Percentiles rank a stretch among this genome's conserved stretches.
phyloP scores from a whole-genome alignment of 1,140 invertebrate species.

The Campoletis sonorensis region DNA sequence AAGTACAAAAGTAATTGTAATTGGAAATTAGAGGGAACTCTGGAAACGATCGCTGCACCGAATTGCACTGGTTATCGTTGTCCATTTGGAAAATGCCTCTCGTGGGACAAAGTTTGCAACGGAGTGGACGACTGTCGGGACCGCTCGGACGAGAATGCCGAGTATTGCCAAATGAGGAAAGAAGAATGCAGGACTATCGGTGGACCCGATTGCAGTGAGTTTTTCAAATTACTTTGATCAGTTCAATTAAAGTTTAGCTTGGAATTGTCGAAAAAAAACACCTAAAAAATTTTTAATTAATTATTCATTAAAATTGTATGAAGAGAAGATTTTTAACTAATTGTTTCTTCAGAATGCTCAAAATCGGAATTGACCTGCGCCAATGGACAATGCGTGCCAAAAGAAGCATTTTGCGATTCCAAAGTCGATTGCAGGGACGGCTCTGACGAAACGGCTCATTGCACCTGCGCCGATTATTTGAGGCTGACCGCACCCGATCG shows the following conservation, averaged over 20 bases:
- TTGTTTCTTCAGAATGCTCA: slow-evolving; percentile 76
- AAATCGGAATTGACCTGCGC: slow-evolving; percentile 81
- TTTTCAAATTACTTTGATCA: slow-evolving; percentile 28
- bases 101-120: slow-evolving; percentile 81
- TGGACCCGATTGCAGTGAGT: slow-evolving; percentile 64
- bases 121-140: slow-evolving; percentile 84
- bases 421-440: slow-evolving; percentile 82
- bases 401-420: slow-evolving; percentile 82
- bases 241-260: no score
- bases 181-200: slow-evolving; percentile 63
- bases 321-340: not conserved
- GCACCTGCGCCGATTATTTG: slow-evolving; percentile 83
- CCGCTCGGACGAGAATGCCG: slow-evolving; percentile 79
- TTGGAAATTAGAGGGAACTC: not conserved
- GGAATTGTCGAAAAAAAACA: no score
- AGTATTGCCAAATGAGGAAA: slow-evolving; percentile 73
- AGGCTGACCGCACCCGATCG: slow-evolving; percentile 80
- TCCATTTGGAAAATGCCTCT: slow-evolving; percentile 83
- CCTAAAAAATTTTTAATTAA: slow-evolving; percentile 24
- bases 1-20: not conserved
- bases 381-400: slow-evolving; percentile 82
- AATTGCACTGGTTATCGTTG: slow-evolving; percentile 82
- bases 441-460: slow-evolving; percentile 83
- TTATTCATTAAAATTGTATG: no score
- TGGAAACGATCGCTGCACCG: slow-evolving; percentile 49